phyloP scores from a whole-genome alignment of 2,888 invertebrate species.

The Leistus spinibarbis region DNA sequence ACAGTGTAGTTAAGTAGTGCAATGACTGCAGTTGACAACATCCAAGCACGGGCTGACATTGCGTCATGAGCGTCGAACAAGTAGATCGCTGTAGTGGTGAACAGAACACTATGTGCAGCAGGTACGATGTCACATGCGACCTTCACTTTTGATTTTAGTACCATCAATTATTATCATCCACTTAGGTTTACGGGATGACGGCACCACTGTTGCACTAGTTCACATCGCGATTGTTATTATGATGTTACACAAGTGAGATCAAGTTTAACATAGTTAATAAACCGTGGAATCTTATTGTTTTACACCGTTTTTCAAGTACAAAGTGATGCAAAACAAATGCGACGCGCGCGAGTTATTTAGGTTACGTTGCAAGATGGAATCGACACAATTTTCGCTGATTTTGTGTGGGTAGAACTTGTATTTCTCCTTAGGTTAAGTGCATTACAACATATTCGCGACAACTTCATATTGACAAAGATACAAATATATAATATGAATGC shows the following conservation, averaged over 20 bases:
- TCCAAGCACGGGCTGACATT: background rate
- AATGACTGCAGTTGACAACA: background rate
- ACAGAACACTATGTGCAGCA: background rate
- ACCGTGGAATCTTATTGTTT: too few relatives aligned
- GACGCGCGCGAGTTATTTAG: too few relatives aligned
- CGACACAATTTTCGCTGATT: too few relatives aligned
- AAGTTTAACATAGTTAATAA: background rate
- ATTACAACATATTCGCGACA: too few relatives aligned
- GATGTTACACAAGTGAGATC: background rate
- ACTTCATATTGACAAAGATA: too few relatives aligned
- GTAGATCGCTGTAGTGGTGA: background rate
- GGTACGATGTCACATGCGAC: background rate
- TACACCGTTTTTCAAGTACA: background rate
- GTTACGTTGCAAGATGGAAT: too few relatives aligned
- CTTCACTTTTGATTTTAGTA: constrained; percentile 5
- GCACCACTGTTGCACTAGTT: background rate
- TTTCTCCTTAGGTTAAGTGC: too few relatives aligned
- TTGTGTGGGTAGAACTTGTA: too few relatives aligned
- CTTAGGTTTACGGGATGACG: background rate
- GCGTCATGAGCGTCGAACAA: background rate
- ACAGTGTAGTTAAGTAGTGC: background rate
- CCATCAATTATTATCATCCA: constrained; percentile 4
- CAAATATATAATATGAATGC: too few relatives aligned
- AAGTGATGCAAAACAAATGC: too few relatives aligned
- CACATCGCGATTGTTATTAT: background rate